Base-by-base conservation (phyloP, 2,797 vertebrate genomes). In the Gallinago solitaria region DNA sequence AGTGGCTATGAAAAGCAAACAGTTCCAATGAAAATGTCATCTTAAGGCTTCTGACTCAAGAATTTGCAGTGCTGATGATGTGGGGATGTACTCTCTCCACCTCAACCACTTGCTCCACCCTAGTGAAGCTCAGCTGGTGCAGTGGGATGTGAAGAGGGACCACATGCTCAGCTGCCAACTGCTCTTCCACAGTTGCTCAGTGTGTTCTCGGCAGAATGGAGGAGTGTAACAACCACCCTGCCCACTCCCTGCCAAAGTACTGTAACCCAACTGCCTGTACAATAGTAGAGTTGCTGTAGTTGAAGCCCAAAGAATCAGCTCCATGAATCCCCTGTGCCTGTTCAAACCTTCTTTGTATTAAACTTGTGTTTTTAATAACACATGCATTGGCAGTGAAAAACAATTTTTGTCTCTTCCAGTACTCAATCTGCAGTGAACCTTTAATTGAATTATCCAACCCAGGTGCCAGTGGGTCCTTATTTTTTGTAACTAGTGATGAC, bases 401-500 rank as follows among this genome's bases (percentile, higher is more conserved):
- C 28, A 10, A 83, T 76, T 91, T 65, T 84, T 97, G 28, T 95
- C 30, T 95, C 47, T 96, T 97, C 71, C 95, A 99, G 99, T 99
- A 99, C 96, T 99, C 99, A 88, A 98, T 99, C 94, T 99, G 99
- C 95, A 99, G 98, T 11, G 99, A 99, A 70, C 99, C 99, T 53
- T 98, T 99, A 91, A 99, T 99, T 86, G 99, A 99, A 96, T 97
- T 99, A 86, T 98, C 99, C 87, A 99, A 99, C 95, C 99, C 99
- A 1, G 99, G 99, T 7, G 99, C 99, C 90, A 99, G 99, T 96
- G 99, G 99, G 47, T 99, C 99, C 69, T 98, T 99, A 98, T 99
- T 99, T 98, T 99, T 99, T 97, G 98, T 99, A 87, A 99, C 99
- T 94, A 99, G 99, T 9, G 99, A 99, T 45, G 99, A 99, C 5